Evolutionary conservation across 2,113 vertebrate genomes (phyloP).

Genomic region (Tachysurus fulvidraco): DNA sequence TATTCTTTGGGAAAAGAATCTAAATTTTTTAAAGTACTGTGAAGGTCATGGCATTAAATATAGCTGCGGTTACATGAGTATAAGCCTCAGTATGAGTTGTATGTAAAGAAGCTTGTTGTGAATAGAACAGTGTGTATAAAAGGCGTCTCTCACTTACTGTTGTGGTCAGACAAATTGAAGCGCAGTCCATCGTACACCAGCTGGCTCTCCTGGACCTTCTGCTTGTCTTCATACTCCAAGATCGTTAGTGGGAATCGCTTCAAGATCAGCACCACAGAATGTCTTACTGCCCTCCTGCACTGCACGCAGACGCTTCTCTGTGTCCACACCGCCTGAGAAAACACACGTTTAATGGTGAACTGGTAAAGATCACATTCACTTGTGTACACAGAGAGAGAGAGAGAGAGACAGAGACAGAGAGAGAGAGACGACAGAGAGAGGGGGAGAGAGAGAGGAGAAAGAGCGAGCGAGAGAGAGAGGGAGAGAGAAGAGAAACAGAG

Average conservation of each 20-base stretch:
- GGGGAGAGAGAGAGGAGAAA: too few species aligned
- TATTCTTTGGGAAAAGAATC: too few species aligned
- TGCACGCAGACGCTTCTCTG: slow-evolving; percentile 58
- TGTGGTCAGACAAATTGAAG: slow-evolving; percentile 81
- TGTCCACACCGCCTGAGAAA: slow-evolving; percentile 67
- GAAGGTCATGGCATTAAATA: too few species aligned
- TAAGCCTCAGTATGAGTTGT: not conserved
- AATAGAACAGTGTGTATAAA: not conserved
- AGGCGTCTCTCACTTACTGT: slow-evolving; percentile 56
- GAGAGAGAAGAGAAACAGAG: too few species aligned
- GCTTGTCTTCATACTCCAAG: slow-evolving; percentile 83
- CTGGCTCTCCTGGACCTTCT: slow-evolving; percentile 76
- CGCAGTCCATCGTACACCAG: slow-evolving; percentile 78
- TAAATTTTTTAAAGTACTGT: too few species aligned
- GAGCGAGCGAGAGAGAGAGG: too few species aligned
- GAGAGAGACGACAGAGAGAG: too few species aligned
- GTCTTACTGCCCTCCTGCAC: slow-evolving; percentile 47
- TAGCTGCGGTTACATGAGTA: too few species aligned
- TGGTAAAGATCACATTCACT: too few species aligned
- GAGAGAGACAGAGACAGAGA: too few species aligned
- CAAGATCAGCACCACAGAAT: slow-evolving; percentile 40
- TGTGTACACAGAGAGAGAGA: too few species aligned
- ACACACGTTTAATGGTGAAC: not conserved
- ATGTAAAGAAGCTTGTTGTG: not conserved
- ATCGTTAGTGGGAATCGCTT: slow-evolving; percentile 81